Evolutionary conservation across 2,797 vertebrate species (phyloP), one percentile per base, ranked within the genome.

Genomic region (Fundulus diaphanus): DNA sequence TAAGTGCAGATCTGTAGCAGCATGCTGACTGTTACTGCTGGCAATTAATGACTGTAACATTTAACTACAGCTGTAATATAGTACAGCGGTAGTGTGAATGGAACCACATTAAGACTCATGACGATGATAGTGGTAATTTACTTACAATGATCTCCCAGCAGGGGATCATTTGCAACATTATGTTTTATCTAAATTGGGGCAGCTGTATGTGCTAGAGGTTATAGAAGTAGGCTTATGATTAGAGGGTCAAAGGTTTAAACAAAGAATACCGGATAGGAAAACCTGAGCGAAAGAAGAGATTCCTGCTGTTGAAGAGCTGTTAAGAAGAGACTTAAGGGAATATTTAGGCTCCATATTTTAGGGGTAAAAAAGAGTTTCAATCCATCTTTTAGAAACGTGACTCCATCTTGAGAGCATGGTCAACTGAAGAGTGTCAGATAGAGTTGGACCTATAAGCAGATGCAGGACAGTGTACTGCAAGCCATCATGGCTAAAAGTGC

Each of bases 31-130:
- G 86, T 85, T 88, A 89, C 44, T 11, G 80, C 71, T 52, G 29
- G 37, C 69, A 83, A 82, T 91, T 91, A 93, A 86, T 84, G 87
- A 85, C 83, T 72, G 83, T 86, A 88, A 88, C 69, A 56, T 91
- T 92, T 91, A 84, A 92, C 87, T 90, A 82, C 85, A 89, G 87
- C 84, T 61, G 84, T 90, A 88, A 90, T 87, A 89, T 82, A n/a
- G n/a, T 77, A 67, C 63, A 79, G 78, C n/a, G 69, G 63, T 40
- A 73, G 74, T 59, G 69, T 73, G 68, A 74, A 85, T 79, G 82
- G 82, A 82, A 68, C 68, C 63, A 71, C 88, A 84, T 86, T 86
- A 86, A 80, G 71, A 81, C 84, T 63, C 63, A 87, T 85, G 76
- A 79, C 81, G 84, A 91, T 76, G 79, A 87, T 74, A 68, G 80